phyloP scores from a whole-genome alignment of 2,797 vertebrate species.

The Ctenosaura bakeri region DNA sequence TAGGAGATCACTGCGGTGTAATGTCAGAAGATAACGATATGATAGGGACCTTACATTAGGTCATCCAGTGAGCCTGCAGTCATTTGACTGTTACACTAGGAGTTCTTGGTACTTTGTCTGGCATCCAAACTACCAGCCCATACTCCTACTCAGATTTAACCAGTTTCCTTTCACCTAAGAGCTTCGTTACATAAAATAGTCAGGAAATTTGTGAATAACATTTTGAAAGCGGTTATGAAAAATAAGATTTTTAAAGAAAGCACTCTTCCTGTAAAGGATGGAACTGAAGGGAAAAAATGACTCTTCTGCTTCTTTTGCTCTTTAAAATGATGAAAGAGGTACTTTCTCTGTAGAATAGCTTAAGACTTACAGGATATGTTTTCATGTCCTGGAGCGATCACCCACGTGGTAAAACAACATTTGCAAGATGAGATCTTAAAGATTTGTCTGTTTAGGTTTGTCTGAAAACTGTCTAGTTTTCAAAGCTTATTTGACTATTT shows the following conservation, averaged over 20 bases:
- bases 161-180: constrained; percentile 38
- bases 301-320: constrained; percentile 43
- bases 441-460: not conserved
- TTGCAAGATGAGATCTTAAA: constrained; percentile 13
- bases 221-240: constrained; percentile 59
- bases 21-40: constrained; percentile 13
- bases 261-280: constrained; percentile 20
- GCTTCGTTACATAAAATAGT: constrained; percentile 31
- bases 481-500: no score
- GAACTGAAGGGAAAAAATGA: constrained; percentile 39
- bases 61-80: constrained; percentile 7
- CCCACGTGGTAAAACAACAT: constrained; percentile 27
- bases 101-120: constrained; percentile 44
- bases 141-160: constrained; percentile 37
- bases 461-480: no score
- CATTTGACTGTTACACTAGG: constrained; percentile 25
- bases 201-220: constrained; percentile 55
- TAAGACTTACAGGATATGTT: not conserved
- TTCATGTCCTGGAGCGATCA: not conserved
- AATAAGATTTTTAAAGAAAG: constrained; percentile 64
- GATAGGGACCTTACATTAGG: constrained; percentile 21
- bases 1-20: not conserved
- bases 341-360: constrained; percentile 46
- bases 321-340: constrained; percentile 25
- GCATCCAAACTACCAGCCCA: constrained; percentile 41